These are phyloP conservation scores for Echinometra lucunter DNA, from an alignment of 53 echinoderm and acorn worm species.

Conservation along the genomic window DNA sequence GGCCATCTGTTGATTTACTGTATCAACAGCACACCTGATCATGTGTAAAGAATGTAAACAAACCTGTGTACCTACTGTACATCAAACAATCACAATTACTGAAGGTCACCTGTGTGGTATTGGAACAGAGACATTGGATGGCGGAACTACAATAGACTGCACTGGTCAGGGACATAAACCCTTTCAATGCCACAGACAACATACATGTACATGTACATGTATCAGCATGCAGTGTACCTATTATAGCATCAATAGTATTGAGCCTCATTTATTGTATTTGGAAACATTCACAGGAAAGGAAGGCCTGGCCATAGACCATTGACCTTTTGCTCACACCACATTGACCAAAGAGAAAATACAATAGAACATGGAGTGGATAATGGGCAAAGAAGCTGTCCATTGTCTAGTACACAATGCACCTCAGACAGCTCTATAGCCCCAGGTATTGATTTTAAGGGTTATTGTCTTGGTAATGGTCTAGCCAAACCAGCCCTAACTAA, in stretches of 20 bases:
- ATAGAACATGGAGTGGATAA: slow-evolving; percentile 6
- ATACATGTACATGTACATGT: too few relatives aligned
- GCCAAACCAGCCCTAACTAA: slow-evolving; percentile 28
- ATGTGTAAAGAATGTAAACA: slow-evolving; percentile 20
- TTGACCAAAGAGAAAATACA: slow-evolving; percentile 9
- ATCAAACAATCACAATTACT: neutral
- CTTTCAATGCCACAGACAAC: neutral
- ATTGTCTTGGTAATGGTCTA: slow-evolving; percentile 26
- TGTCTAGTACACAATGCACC: neutral
- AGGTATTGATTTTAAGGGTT: neutral
- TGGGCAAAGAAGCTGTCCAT: slow-evolving; percentile 5
- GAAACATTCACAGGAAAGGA: slow-evolving; percentile 39
- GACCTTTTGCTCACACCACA: slow-evolving; percentile 11
- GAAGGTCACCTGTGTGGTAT: neutral
- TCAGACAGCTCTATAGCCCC: slow-evolving; percentile 6
- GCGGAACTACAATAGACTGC: neutral
- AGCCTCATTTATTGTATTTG: neutral
- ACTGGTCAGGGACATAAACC: neutral
- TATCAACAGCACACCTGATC: neutral
- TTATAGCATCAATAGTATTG: neutral
- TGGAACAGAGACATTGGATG: too few relatives aligned
- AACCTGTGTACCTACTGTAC: neutral
- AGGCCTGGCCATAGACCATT: slow-evolving; percentile 20
- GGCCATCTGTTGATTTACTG: neutral
- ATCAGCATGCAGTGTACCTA: too few relatives aligned